These are phyloP conservation scores for Oreotrochilus melanogaster DNA, from an alignment of 2,113 vertebrate genomes.

Conservation along the genomic window DNA sequence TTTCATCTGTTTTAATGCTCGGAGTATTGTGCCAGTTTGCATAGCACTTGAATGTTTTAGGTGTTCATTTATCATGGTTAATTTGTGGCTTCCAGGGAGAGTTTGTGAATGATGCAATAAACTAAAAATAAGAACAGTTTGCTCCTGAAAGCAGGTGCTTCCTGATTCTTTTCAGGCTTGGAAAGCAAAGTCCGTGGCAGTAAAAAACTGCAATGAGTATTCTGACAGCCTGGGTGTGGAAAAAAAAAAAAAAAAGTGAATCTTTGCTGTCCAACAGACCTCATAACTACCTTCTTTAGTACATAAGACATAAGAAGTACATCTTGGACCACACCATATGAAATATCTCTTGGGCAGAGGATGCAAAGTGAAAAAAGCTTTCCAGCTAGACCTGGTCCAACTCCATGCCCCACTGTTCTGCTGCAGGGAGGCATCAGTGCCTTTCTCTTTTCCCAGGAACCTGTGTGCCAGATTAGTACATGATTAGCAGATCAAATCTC, in stretches of 20 bases:
- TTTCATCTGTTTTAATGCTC: background rate
- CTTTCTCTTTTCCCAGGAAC: background rate
- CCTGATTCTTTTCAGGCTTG: constrained; percentile 14
- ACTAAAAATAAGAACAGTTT: constrained; percentile 36
- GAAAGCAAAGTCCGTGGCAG: background rate
- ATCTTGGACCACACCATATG: background rate
- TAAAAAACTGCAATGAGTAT: background rate
- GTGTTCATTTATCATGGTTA: constrained; percentile 55
- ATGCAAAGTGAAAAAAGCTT: background rate
- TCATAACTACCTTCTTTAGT: background rate
- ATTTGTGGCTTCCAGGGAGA: constrained; percentile 49
- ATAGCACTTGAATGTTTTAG: constrained; percentile 23
- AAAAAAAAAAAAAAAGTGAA: background rate
- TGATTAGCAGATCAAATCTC: background rate
- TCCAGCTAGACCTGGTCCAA: background rate
- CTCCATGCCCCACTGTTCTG: background rate
- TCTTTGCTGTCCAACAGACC: background rate
- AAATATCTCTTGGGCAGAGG: background rate
- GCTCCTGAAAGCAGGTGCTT: constrained; percentile 24
- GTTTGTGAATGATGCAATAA: constrained; percentile 24
- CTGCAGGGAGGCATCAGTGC: background rate
- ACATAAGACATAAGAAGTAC: fast-evolving
- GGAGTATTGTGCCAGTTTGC: constrained; percentile 16
- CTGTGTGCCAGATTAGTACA: background rate
- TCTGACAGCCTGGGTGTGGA: background rate